Evolutionary conservation across 2,113 vertebrate species (phyloP).

Genomic region (Mus musculus): DNA sequence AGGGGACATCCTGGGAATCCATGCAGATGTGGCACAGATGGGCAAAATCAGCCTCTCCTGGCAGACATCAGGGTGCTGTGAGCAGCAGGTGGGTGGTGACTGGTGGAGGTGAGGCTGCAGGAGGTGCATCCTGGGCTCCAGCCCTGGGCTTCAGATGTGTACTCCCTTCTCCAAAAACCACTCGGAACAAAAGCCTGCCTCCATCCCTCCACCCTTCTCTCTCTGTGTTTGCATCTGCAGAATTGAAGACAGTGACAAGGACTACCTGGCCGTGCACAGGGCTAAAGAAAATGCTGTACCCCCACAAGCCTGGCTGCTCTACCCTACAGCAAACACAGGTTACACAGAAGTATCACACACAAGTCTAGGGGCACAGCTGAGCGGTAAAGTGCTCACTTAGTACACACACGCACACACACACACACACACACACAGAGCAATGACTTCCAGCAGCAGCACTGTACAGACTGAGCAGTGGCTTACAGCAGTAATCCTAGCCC

Average conservation of each 20-base stretch:
- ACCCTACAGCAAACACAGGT: rapidly evolving
- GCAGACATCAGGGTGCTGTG: background rate
- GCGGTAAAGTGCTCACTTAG: background rate
- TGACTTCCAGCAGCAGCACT: background rate
- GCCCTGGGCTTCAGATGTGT: background rate
- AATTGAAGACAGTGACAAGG: background rate
- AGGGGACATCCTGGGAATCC: rapidly evolving
- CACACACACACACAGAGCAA: too few relatives aligned
- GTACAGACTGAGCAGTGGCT: background rate
- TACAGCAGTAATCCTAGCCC: background rate
- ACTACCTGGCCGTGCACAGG: background rate
- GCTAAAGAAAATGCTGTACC: background rate
- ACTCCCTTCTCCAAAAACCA: background rate
- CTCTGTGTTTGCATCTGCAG: background rate
- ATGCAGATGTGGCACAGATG: background rate
- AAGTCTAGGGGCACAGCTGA: background rate
- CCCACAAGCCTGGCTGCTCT: background rate
- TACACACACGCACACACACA: too few relatives aligned
- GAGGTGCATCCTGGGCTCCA: background rate
- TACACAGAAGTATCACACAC: background rate
- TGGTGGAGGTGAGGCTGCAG: rapidly evolving
- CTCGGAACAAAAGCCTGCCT: background rate
- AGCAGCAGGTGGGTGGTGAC: rapidly evolving
- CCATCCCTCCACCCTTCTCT: background rate
- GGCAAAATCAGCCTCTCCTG: background rate